Evolutionary conservation across 2,113 vertebrate genomes (phyloP), one percentile per base, ranked within the genome.

Genomic region (Haemorhous mexicanus): DNA sequence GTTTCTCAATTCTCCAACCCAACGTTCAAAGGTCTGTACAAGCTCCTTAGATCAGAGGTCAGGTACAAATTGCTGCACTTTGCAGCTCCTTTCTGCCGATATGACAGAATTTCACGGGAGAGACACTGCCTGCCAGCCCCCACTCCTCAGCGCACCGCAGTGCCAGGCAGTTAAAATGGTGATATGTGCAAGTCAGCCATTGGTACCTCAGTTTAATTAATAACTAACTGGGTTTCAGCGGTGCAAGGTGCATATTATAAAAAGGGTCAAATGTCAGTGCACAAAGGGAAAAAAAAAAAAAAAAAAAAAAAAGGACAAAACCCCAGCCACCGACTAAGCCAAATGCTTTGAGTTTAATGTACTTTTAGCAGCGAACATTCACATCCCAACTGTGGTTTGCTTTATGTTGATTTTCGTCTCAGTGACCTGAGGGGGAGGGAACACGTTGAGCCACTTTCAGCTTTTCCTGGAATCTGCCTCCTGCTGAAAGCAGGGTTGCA

Each of bases 171-270:
- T 97, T 98, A 96, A 97, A 93, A 97, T 94, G 20, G 3, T 97
- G 96, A 97, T 98, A 96, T 97, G 98, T 94, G 92, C 97, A 95
- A 98, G 97, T 98, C 97, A 97, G 96, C 95, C 96, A 97, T 97
- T 97, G 97, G 97, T 97, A 98, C 98, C 95, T 73, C 23, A 52
- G 96, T 94, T 98, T 98, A 98, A 98, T 98, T 95, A 98, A 93
- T 98, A 98, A 98, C 98, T 96, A 96, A 80, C 95, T 95, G 84
- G 87, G 96, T 97, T 98, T 98, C 96, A 87, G 94, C 73, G 96
- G 97, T 97, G 96, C 97, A 97, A 98, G 97, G 97, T 98, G 95
- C 97, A 97, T 84, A 90, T 97, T 98, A 97, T 96, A 98, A 97
- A 97, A 97, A 94, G 95, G 97, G 97, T 98, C 97, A 98, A 96